Base-by-base conservation (phyloP, 2,113 vertebrate species). In the Sterrhoptilus dennistouni region DNA sequence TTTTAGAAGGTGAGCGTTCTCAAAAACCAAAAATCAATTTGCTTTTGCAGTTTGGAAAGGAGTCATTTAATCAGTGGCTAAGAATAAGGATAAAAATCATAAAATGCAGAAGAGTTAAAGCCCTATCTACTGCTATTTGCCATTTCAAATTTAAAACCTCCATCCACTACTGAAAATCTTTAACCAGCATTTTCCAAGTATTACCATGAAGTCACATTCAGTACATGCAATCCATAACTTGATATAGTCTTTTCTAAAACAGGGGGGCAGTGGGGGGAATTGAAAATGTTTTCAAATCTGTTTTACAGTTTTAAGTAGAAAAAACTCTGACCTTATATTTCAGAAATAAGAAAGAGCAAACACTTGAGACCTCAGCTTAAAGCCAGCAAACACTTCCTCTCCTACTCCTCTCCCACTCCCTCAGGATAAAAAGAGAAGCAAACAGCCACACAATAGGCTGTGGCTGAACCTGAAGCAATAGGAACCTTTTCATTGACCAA, bases 271-370 rank as follows among this genome's bases (percentile, higher is more conserved):
- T 20, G 17, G 2, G 1, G 1, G 5, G 3, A 59, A 42, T 10
- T n/a, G 18, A 69, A 69, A 61, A 40, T 18, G 54, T 11, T 86
- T 96, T 66, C 33, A 64, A 90, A 61, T 7, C 25, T 3, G 4
- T 36, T 77, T 44, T 49, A 27, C 16, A 68, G 13, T 56, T 66
- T 68, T 42, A 75, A 83, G 52, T 16, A 76, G 25, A 14, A 53
- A 66, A 28, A 17, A 7, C 0, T 3, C 36, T 0, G 0, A 52
- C 27, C 3, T 53, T 35, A 69, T 42, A 17, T 64, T 78, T 76
- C 59, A 53, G 29, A 24, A 78, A 47, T 31, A 83, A 63, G 22
- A 52, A 72, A 10, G 24, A 49, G 7, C 23, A 66, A 90, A 81
- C 38, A 60, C 12, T 53, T n/a, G 3, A 89, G 27, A 79, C 6